These are phyloP conservation scores for Sarcoramphus papa DNA, from an alignment of 2,797 vertebrate species.

Conservation along the genomic window DNA sequence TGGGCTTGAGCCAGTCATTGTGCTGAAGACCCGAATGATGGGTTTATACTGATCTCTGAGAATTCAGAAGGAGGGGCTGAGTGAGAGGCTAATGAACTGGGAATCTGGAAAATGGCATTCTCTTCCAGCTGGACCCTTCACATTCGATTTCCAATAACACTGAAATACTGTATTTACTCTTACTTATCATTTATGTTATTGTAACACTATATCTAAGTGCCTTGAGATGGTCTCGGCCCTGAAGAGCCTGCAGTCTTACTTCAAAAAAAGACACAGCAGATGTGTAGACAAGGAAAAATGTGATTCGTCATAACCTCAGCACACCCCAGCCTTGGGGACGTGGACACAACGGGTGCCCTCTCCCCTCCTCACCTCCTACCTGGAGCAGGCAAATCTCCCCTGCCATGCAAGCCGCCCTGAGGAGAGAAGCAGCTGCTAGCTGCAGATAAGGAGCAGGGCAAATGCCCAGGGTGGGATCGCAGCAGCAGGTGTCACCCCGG, in stretches of 20 bases:
- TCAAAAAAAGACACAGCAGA: not conserved
- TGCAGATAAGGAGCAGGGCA: not conserved
- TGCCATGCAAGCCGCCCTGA: not conserved
- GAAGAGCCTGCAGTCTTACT: not conserved
- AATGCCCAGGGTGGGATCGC: not conserved
- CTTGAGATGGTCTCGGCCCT: not conserved
- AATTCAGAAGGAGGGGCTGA: not conserved
- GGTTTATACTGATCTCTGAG: not conserved
- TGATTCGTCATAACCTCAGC: not conserved
- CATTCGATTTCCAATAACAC: not conserved
- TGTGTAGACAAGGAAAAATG: not conserved
- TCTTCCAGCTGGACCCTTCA: not conserved
- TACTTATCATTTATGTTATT: not conserved
- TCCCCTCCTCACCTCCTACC: not conserved
- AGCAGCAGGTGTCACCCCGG: not conserved
- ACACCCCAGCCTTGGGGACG: accelerated
- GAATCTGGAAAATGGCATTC: not conserved
- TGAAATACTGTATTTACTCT: not conserved
- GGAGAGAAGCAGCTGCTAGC: not conserved
- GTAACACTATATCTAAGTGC: not conserved
- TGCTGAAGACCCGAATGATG: accelerated
- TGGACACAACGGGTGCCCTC: not conserved
- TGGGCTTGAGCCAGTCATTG: not conserved
- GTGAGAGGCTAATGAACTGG: not conserved
- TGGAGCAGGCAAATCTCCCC: not conserved